A percentile compares a stretch with the other conserved stretches of the same genome.
Conservation (phyloP, 2,888 invertebrate species). For the Drosophila anomelani region DNA sequence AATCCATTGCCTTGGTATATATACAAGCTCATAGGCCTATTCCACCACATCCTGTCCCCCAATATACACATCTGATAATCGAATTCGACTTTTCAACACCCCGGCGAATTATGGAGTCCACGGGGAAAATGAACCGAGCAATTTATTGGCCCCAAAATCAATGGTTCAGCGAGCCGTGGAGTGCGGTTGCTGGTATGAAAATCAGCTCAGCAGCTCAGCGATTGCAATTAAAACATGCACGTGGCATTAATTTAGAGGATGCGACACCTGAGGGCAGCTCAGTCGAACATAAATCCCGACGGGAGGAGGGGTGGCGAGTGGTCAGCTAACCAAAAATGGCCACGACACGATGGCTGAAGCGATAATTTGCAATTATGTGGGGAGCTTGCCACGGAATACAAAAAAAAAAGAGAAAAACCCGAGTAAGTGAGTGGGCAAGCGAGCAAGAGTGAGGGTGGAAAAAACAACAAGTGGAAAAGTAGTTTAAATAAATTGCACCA, state of each 20-base stretch:
- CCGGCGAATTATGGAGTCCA: conserved; percentile 49
- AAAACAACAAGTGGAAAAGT: conserved; percentile 46
- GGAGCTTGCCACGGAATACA: conserved; percentile 15
- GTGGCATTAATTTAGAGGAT: conserved; percentile 72
- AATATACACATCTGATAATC: conserved; percentile 54
- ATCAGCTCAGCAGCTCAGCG: conserved; percentile 47
- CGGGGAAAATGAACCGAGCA: conserved; percentile 24
- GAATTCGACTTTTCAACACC: conserved; percentile 52
- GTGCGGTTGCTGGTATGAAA: conserved; percentile 33
- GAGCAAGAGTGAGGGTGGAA: conserved; percentile 12
- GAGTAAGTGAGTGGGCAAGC: conserved; percentile 9
- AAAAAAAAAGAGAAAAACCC: conserved; percentile 2
- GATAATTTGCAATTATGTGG: conserved; percentile 77
- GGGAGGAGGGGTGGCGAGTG: conserved; percentile 27
- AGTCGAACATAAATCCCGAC: conserved; percentile 57
- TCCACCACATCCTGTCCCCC: conserved; percentile 13
- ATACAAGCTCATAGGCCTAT: conserved; percentile 4
- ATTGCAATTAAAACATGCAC: conserved; percentile 74
- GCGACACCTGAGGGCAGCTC: conserved; percentile 59
- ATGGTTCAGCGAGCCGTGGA: conserved; percentile 26
- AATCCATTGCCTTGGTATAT: conserved; percentile 10
- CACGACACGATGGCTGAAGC: conserved; percentile 60
- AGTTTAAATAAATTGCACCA: conserved; percentile 61
- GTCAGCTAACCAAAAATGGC: conserved; percentile 63
- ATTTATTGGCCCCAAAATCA: conserved; percentile 67